Evolutionary conservation across 2,888 invertebrate species (phyloP).

Genomic region (Dusona sp.): DNA sequence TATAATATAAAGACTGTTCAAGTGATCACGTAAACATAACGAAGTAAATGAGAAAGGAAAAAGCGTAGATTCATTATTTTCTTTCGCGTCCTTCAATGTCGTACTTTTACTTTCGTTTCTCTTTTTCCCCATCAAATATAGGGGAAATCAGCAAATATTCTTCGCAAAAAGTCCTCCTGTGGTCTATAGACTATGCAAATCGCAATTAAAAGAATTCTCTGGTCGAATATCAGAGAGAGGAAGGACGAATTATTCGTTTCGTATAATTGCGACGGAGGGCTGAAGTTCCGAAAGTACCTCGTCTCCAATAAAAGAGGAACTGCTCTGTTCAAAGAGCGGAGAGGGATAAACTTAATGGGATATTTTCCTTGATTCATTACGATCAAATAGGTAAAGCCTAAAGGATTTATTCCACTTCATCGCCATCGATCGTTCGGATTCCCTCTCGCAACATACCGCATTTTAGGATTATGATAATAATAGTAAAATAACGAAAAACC

Average conservation of each 20-base stretch:
- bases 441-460: background rate
- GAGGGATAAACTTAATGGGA: conserved; percentile 50
- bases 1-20: background rate
- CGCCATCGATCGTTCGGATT: conserved; percentile 27
- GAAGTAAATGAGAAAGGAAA: conserved; percentile 21
- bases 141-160: conserved; percentile 42
- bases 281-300: conserved; percentile 59
- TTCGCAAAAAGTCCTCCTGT: conserved; percentile 35
- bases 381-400: conserved; percentile 48
- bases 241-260: conserved; percentile 57
- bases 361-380: conserved; percentile 53
- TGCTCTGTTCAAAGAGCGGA: conserved; percentile 13
- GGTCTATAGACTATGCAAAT: conserved; percentile 61
- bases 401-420: conserved; percentile 28
- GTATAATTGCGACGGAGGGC: conserved; percentile 63
- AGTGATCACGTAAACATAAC: conserved; percentile 9
- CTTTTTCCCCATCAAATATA: conserved; percentile 16
- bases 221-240: conserved; percentile 35
- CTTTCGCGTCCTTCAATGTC: conserved; percentile 28
- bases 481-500: background rate
- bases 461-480: background rate
- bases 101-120: conserved; percentile 18
- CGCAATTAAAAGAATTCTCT: conserved; percentile 65
- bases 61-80: conserved; percentile 22
- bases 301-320: conserved; percentile 43